Conservation (phyloP, 2,888 invertebrate species). For the Pantelozetes paolii region DNA sequence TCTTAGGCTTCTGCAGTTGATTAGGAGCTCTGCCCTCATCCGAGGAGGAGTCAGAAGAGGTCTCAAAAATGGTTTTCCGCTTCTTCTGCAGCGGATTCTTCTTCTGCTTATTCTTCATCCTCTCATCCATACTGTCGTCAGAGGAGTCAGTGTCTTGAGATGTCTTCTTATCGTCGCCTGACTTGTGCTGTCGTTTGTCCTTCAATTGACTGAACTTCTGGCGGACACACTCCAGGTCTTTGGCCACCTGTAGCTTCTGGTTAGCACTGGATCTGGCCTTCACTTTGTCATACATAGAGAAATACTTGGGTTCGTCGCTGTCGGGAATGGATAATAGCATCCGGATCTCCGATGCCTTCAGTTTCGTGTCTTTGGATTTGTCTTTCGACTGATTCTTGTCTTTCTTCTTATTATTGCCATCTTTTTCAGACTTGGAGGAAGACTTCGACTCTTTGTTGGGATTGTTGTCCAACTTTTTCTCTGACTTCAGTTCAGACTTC, state of each 20-base stretch:
- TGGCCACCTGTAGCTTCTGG: conserved; percentile 58
- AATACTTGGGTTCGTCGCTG: conserved; percentile 81
- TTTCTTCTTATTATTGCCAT: conserved; percentile 49
- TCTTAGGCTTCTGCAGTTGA: background rate
- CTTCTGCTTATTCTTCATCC: conserved; percentile 32
- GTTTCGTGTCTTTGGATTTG: conserved; percentile 40
- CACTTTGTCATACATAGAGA: conserved; percentile 96
- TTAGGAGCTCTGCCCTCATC: too few relatives aligned
- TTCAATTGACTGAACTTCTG: conserved; percentile 82
- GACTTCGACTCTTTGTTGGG: conserved; percentile 16
- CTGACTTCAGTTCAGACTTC: conserved; percentile 43
- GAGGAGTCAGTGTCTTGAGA: conserved; percentile 48
- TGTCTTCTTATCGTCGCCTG: conserved; percentile 52
- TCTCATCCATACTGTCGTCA: conserved; percentile 42
- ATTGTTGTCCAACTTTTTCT: conserved; percentile 46
- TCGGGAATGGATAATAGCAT: conserved; percentile 42
- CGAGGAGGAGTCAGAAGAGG: conserved; percentile 45
- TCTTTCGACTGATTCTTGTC: conserved; percentile 46
- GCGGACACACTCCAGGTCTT: conserved; percentile 76
- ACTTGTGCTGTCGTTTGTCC: conserved; percentile 61
- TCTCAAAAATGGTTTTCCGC: conserved; percentile 47
- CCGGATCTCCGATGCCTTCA: conserved; percentile 38
- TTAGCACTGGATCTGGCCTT: conserved; percentile 75
- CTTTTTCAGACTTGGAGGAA: conserved; percentile 18
- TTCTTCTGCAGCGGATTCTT: conserved; percentile 46